phyloP scores from a whole-genome alignment of 1,140 invertebrate species.

The Drosophila oshimai region DNA sequence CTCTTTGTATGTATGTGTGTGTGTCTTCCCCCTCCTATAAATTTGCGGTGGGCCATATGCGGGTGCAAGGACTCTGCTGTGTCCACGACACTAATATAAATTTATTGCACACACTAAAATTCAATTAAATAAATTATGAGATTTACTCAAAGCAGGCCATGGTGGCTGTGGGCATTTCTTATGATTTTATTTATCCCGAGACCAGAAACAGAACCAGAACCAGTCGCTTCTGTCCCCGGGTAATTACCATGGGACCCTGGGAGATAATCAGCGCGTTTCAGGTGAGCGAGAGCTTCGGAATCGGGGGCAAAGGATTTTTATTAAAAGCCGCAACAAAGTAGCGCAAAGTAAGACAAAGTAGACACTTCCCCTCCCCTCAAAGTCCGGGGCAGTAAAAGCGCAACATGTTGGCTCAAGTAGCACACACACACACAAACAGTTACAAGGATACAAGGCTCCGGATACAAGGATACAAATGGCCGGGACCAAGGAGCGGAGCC shows the following conservation, averaged over 20 bases:
- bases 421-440: slow-evolving; percentile 3
- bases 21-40: too few relatives aligned
- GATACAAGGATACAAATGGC: slow-evolving; percentile 32
- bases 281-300: slow-evolving; percentile 27
- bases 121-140: slow-evolving; percentile 82
- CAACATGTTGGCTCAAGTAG: slow-evolving; percentile 79
- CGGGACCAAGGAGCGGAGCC: slow-evolving; percentile 19
- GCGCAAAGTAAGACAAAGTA: slow-evolving; percentile 79
- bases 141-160: slow-evolving; percentile 39
- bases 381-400: slow-evolving; percentile 65
- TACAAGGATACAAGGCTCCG: slow-evolving; percentile 1
- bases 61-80: slow-evolving; percentile 34
- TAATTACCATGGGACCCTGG: slow-evolving; percentile 21
- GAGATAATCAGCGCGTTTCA: slow-evolving; percentile 62
- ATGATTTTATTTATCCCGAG: slow-evolving; percentile 25
- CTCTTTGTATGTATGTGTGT: too few relatives aligned
- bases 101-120: slow-evolving; percentile 80
- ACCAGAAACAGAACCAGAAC: slow-evolving; percentile 7
- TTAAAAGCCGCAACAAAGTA: slow-evolving; percentile 80
- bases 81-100: slow-evolving; percentile 74
- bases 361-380: slow-evolving; percentile 7
- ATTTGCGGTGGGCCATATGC: slow-evolving; percentile 52
- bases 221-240: slow-evolving; percentile 7
- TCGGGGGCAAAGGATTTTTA: slow-evolving; percentile 67
- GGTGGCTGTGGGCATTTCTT: slow-evolving; percentile 8